Evolutionary conservation across 2,797 vertebrate genomes (phyloP).

Genomic region (Siniperca scherzeri): DNA sequence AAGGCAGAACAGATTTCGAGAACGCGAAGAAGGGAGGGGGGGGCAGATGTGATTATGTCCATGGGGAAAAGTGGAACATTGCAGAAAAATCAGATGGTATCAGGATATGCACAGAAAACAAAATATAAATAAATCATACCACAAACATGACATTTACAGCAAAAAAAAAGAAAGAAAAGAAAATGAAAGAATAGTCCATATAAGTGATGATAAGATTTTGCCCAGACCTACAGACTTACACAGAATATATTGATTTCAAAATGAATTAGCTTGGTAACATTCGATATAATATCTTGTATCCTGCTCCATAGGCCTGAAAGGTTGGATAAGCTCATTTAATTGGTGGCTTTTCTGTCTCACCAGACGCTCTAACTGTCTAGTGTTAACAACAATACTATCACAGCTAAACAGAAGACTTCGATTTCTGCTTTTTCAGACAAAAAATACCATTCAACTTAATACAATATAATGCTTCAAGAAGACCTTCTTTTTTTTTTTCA

Average conservation of each 20-base stretch:
- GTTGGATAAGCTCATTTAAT: not conserved
- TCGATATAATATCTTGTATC: not conserved
- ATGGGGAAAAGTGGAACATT: too few species aligned
- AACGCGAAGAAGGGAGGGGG: accelerated
- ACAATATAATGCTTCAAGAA: not conserved
- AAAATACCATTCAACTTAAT: not conserved
- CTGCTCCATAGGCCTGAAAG: not conserved
- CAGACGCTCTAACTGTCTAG: not conserved
- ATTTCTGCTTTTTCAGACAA: not conserved
- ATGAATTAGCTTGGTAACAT: not conserved
- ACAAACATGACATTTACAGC: not conserved
- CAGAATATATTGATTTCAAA: not conserved
- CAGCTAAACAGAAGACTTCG: not conserved
- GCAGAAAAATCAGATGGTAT: not conserved
- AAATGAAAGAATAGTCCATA: not conserved
- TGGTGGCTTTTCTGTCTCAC: not conserved
- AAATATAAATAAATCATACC: not conserved
- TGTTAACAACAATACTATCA: not conserved
- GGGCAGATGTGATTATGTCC: not conserved
- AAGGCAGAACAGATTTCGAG: not conserved
- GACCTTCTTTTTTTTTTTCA: not conserved
- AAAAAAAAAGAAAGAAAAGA: too few species aligned
- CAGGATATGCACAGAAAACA: not conserved
- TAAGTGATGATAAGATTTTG: not conserved
- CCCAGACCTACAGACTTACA: not conserved